These are phyloP conservation scores for Melanotaenia duboulayi DNA, from an alignment of 2,113 vertebrate species.

Conservation along the genomic window DNA sequence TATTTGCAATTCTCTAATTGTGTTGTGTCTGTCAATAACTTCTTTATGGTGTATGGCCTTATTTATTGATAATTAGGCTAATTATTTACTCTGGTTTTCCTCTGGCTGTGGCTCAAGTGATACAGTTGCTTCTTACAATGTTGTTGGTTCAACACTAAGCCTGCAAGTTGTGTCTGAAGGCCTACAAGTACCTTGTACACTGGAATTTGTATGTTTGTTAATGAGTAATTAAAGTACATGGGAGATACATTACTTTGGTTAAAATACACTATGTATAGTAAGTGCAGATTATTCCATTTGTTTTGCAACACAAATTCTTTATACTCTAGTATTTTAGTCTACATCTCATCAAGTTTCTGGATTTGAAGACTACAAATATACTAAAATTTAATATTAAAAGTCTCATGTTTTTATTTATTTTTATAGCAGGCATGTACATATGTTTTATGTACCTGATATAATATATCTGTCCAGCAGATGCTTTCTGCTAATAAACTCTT, in stretches of 20 bases:
- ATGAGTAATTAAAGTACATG: neutral
- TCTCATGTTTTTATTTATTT: too few relatives aligned
- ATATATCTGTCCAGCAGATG: neutral
- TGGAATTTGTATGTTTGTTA: neutral
- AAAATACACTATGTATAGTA: neutral
- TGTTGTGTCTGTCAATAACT: too few relatives aligned
- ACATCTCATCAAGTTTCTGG: neutral
- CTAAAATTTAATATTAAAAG: neutral
- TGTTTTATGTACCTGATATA: neutral
- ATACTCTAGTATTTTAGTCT: neutral
- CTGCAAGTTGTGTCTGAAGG: too few relatives aligned
- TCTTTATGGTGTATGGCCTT: neutral
- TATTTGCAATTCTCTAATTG: neutral
- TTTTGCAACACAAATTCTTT: neutral
- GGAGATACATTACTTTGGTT: neutral
- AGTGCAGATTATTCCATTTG: neutral
- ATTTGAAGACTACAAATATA: neutral
- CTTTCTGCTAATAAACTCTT: neutral
- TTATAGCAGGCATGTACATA: neutral
- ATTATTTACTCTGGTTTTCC: neutral
- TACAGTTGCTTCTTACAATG: too few relatives aligned
- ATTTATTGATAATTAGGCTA: neutral
- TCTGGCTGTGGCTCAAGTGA: too few relatives aligned
- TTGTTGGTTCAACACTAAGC: too few relatives aligned
- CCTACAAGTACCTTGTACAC: too few relatives aligned